phyloP scores from a whole-genome alignment of 2,888 invertebrate genomes.

The Agriotes lineatus region DNA sequence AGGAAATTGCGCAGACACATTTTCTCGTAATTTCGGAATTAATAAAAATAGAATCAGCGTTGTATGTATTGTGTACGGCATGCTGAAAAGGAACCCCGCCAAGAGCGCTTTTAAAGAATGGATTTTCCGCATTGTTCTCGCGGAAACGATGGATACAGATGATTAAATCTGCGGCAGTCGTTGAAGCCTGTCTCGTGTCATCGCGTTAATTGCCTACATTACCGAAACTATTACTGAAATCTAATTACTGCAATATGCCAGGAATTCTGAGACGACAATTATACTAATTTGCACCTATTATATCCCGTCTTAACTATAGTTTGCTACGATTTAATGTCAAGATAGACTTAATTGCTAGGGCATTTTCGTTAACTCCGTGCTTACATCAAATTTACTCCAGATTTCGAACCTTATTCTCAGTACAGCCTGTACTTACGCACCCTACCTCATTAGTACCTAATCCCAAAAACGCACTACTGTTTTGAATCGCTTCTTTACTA shows the following conservation, averaged over 20 bases:
- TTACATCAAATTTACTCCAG: slow-evolving; percentile 37
- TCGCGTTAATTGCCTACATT: slow-evolving; percentile 63
- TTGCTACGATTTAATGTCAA: slow-evolving; percentile 59
- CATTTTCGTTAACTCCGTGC: slow-evolving; percentile 48
- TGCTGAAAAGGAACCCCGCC: slow-evolving; percentile 32
- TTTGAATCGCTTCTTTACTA: not conserved
- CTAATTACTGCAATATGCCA: slow-evolving; percentile 65
- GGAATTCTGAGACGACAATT: slow-evolving; percentile 65
- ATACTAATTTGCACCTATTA: slow-evolving; percentile 66
- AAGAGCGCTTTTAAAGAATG: slow-evolving; percentile 38
- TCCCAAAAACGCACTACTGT: not conserved
- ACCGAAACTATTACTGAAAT: slow-evolving; percentile 64
- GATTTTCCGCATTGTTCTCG: slow-evolving; percentile 39
- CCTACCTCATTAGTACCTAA: slow-evolving; percentile 1
- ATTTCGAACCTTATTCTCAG: slow-evolving; percentile 25
- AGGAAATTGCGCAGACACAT: slow-evolving; percentile 17
- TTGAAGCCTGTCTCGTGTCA: slow-evolving; percentile 61
- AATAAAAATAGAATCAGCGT: slow-evolving; percentile 32
- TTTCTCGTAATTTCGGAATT: slow-evolving; percentile 29
- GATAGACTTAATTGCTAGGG: slow-evolving; percentile 61
- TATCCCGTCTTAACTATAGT: slow-evolving; percentile 58
- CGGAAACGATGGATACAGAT: slow-evolving; percentile 47
- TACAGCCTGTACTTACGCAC: not conserved
- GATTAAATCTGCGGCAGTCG: slow-evolving; percentile 59
- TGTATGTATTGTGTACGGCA: slow-evolving; percentile 22